Conservation (phyloP, 2,888 invertebrate genomes). For the Cactoblastis cactorum region DNA sequence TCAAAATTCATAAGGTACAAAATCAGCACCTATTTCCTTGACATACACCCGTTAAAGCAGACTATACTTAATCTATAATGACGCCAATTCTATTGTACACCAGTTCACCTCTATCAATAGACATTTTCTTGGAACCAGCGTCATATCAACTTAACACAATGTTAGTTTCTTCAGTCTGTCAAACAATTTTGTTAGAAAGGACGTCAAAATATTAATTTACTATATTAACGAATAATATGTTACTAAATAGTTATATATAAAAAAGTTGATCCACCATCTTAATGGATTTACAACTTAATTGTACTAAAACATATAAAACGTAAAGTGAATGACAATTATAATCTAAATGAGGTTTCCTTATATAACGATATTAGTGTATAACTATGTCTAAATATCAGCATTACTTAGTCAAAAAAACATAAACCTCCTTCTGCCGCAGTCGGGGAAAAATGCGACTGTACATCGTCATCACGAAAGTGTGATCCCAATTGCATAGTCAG, state of each 20-base stretch:
- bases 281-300: too few relatives aligned
- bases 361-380: constrained; percentile 3
- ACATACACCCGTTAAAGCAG: constrained; percentile 26
- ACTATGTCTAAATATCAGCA: neutral
- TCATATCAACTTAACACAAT: constrained; percentile 19
- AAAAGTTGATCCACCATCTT: too few relatives aligned
- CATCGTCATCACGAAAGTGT: too few relatives aligned
- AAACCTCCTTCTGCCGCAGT: too few relatives aligned
- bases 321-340: neutral
- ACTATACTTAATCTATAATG: constrained; percentile 12
- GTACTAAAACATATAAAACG: neutral
- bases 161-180: constrained; percentile 55
- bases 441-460: too few relatives aligned
- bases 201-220: neutral
- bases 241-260: too few relatives aligned
- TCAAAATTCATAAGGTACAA: constrained; percentile 4
- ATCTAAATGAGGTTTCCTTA: constrained; percentile 4
- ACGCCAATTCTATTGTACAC: neutral
- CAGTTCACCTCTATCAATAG: neutral
- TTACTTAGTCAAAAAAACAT: constrained; percentile 14
- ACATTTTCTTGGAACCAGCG: neutral
- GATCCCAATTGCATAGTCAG: too few relatives aligned
- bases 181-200: constrained; percentile 25
- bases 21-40: constrained; percentile 2
- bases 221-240: neutral